Conservation (phyloP, 2,113 vertebrate genomes). For the Scortum barcoo region DNA sequence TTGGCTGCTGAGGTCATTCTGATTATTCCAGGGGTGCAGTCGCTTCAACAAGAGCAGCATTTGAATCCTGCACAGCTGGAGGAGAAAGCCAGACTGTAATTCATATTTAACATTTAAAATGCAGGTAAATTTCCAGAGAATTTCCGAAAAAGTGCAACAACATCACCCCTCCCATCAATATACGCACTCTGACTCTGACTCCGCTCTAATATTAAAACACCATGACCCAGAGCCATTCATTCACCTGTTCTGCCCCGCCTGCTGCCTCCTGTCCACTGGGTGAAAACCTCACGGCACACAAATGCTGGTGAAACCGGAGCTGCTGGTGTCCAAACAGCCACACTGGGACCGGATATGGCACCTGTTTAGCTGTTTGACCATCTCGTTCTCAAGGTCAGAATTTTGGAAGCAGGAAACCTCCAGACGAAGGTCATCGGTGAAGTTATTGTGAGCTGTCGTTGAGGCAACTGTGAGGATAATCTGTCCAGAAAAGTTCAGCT, state of each 20-base stretch:
- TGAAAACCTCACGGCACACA: constrained; percentile 53
- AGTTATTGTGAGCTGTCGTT: background rate
- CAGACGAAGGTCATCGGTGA: background rate
- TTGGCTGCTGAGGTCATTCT: background rate
- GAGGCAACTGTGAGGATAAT: background rate
- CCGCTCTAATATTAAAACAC: constrained; percentile 13
- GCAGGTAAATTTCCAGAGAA: background rate
- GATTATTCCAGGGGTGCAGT: background rate
- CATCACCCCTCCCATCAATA: background rate
- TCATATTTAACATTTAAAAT: background rate
- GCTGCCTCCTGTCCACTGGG: constrained; percentile 15
- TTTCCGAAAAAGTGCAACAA: background rate
- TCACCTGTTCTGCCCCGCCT: constrained; percentile 51
- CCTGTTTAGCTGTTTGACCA: constrained; percentile 24
- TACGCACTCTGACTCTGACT: constrained; percentile 30
- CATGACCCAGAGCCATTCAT: background rate
- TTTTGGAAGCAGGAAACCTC: no score
- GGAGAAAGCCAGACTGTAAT: background rate
- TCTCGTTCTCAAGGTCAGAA: constrained; percentile 9
- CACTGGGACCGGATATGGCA: constrained; percentile 28
- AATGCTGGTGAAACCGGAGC: constrained; percentile 57
- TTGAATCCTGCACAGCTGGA: background rate
- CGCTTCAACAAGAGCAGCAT: background rate
- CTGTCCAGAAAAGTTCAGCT: background rate
- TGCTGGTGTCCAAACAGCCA: constrained; percentile 5